phyloP scores from a whole-genome alignment of 2,888 invertebrate genomes.

The Ophonus ardosiacus region DNA sequence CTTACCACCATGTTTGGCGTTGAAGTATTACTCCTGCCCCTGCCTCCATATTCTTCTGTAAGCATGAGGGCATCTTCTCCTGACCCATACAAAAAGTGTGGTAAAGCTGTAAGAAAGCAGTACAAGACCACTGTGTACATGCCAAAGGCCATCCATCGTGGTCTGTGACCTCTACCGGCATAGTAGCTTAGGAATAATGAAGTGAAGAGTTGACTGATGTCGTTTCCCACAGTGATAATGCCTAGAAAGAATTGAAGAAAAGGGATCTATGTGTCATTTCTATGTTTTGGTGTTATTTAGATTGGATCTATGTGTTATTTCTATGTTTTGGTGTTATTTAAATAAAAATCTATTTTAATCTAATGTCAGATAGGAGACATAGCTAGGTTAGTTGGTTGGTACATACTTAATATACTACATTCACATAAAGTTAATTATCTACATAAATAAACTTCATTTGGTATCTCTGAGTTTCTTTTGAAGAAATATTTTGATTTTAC shows the following conservation, averaged over 20 bases:
- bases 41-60: slow-evolving; percentile 79
- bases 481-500: too few species aligned
- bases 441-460: too few species aligned
- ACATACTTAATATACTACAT: too few species aligned
- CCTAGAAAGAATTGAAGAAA: slow-evolving; percentile 71
- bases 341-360: too few species aligned
- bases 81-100: slow-evolving; percentile 84
- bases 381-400: too few species aligned
- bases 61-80: slow-evolving; percentile 82
- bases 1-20: neutral
- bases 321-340: too few species aligned
- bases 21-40: slow-evolving; percentile 66
- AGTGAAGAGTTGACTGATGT: slow-evolving; percentile 84
- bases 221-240: slow-evolving; percentile 85
- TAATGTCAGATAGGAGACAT: too few species aligned
- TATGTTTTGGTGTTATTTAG: too few species aligned
- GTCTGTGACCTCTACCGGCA: slow-evolving; percentile 84
- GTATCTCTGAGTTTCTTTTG: too few species aligned
- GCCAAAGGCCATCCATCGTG: slow-evolving; percentile 84
- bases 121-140: slow-evolving; percentile 80
- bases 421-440: too few species aligned
- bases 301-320: too few species aligned
- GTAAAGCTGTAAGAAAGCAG: slow-evolving; percentile 82
- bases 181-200: slow-evolving; percentile 84
- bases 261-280: too few species aligned